phyloP scores from a whole-genome alignment of 1,140 invertebrate species.

The Trichomalopsis sarcophagae region DNA sequence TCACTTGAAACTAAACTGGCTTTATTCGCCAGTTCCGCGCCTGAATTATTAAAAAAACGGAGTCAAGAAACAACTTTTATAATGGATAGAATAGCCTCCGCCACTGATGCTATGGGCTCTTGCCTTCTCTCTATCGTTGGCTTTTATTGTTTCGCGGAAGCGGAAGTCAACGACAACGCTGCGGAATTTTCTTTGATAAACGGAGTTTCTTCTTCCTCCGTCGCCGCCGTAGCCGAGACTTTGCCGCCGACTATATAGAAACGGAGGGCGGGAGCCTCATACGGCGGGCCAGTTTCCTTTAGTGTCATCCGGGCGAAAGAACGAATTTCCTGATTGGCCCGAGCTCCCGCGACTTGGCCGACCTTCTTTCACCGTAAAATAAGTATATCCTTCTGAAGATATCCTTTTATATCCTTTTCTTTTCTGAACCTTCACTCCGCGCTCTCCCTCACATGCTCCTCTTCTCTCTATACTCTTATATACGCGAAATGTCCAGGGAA shows the following conservation, averaged over 20 bases:
- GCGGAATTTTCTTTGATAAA: constrained; percentile 49
- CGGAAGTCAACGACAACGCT: constrained; percentile 45
- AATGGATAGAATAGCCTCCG: constrained; percentile 34
- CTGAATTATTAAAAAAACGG: constrained; percentile 3
- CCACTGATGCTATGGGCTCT: not conserved
- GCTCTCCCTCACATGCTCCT: not conserved
- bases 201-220: constrained; percentile 28
- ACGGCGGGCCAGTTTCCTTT: constrained; percentile 37
- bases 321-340: constrained; percentile 51
- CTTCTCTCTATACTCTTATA: not conserved
- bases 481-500: not conserved
- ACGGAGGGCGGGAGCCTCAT: not conserved
- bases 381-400: constrained; percentile 31
- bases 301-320: constrained; percentile 39
- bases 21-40: not conserved
- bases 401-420: constrained; percentile 20
- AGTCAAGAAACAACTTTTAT: constrained; percentile 37
- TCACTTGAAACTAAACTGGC: not conserved
- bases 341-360: constrained; percentile 36
- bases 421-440: not conserved
- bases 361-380: constrained; percentile 28
- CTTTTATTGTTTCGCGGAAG: constrained; percentile 47
- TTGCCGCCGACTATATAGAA: constrained; percentile 9
- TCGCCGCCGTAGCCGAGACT: not conserved
- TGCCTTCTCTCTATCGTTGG: not conserved